Base-by-base conservation (phyloP, 2,797 vertebrate genomes). In the Fringilla coelebs region DNA sequence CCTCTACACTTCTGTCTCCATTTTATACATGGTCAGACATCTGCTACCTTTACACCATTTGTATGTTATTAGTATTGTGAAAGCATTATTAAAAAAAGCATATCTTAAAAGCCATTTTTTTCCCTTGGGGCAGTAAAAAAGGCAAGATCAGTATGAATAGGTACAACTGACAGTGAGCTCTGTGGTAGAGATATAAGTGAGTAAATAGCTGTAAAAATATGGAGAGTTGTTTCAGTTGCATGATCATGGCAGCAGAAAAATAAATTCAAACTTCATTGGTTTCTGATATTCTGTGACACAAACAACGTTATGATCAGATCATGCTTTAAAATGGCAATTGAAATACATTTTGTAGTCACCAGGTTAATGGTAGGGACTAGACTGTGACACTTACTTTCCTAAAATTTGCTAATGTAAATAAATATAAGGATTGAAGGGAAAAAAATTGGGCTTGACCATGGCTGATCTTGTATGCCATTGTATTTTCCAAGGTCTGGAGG, bases 401-500 rank as follows among this genome's bases (percentile, higher is more conserved):
- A 58, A 83, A 80, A 49, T 62, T 58, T 86, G 22, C 26, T 74
- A 38, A 49, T 45, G 25, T 38, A 72, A 72, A 52, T 57, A 34
- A 68, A 60, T 61, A 20, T 13, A 26, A 68, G 84, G 80, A n/a
- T 57, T n/a, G 2, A 25, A 66, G 6, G 31, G 17, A 48, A 93
- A 90, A 91, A 80, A 66, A 17, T 7, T 55, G 22, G 63, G 12
- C 52, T 76, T 10, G 7, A 72, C 82, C 28, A 36, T 31, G 70
- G 29, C 71, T 4, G 36, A 80, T 55, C 40, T 94, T 88, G 31
- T 92, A 93, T 94, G 95, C 90, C 90, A 92, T 88, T 85, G 83
- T 96, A 54, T 97, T 93, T 96, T 95, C 89, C 86, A 96, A 86
- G 94, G 97, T 94, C 91, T 96, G 93, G 95, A 92, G 96, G 17